Base-by-base conservation (phyloP, 2,888 invertebrate genomes). In the Limulus polyphemus region DNA sequence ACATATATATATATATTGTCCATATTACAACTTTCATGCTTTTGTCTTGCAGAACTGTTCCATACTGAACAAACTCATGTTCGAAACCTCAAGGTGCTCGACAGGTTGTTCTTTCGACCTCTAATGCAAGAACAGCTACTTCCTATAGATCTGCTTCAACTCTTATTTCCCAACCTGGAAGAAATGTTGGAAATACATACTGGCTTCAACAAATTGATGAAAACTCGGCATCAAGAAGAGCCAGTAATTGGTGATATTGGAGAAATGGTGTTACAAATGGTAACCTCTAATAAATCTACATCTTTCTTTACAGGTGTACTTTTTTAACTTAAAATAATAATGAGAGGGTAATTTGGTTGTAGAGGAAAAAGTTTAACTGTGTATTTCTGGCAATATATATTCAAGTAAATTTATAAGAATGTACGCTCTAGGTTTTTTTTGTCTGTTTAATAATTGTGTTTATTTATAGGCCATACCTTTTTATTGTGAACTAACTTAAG, bases 31-130 rank as follows among this genome's bases (percentile, higher is more conserved):
- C 7, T 3, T 32, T 32, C 7, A 32, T 32, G 32, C n/a, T n/a
- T n/a, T 32, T 32, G 32, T 61, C 67, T 71, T 76, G 50, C 75
- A 81, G 83, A 83, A 74, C 74, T 83, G 65, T 79, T 82, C 72
- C 87, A 91, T 73, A 90, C 94, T 12, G 93, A 94, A 76, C 81
- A 86, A 67, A 87, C 90, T 16, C 92, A 94, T 80, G 86, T 91
- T 60, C 83, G 91, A 61, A 90, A 89, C 79, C 81, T 95, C 70
- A 88, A 88, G 75, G 88, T 93, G 5, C 80, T 95, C 57, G 85
- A 88, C 70, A 82, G 83, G 67, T 83, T 93, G 69, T 95, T 94
- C 81, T 86, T 86, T 69, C 83, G 83, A 58, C 90, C 90, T 0
- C 81, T 95, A 72, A 79, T 83, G 70, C 82, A 83, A 61, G 82